phyloP scores from a whole-genome alignment of 2,797 vertebrate species.

The Catostomus latipinnis region DNA sequence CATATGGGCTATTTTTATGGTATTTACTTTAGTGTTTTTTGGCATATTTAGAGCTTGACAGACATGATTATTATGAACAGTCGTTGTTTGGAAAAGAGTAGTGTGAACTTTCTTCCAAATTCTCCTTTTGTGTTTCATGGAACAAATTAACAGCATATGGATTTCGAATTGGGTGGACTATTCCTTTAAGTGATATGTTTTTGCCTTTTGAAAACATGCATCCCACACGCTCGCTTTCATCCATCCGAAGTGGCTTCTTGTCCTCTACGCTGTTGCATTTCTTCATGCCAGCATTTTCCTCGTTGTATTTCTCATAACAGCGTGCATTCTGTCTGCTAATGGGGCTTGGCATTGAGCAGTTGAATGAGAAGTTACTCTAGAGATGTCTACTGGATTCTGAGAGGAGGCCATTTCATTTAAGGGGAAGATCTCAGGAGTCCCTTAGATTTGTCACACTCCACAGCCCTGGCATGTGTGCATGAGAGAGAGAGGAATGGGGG shows the following conservation, averaged over 20 bases:
- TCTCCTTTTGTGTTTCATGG: too few species aligned
- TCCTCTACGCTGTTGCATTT: slow-evolving; percentile 37
- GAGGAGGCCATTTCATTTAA: slow-evolving; percentile 55
- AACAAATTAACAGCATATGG: too few species aligned
- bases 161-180: too few species aligned
- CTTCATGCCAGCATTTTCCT: slow-evolving; percentile 16
- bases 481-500: slow-evolving; percentile 10
- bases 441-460: slow-evolving; percentile 53
- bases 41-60: too few species aligned
- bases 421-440: slow-evolving; percentile 51
- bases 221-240: neutral
- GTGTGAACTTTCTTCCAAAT: too few species aligned
- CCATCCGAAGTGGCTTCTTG: neutral
- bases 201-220: neutral
- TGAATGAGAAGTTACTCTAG: slow-evolving; percentile 44
- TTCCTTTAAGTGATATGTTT: neutral
- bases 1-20: too few species aligned
- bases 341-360: slow-evolving; percentile 28
- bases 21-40: too few species aligned
- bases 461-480: neutral
- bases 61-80: too few species aligned
- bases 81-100: too few species aligned
- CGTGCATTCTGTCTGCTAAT: slow-evolving; percentile 33
- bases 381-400: slow-evolving; percentile 39
- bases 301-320: slow-evolving; percentile 26